Evolutionary conservation across 2,113 vertebrate species (phyloP), one percentile per base, ranked within the genome.

Genomic region (Glaucomys volans): DNA sequence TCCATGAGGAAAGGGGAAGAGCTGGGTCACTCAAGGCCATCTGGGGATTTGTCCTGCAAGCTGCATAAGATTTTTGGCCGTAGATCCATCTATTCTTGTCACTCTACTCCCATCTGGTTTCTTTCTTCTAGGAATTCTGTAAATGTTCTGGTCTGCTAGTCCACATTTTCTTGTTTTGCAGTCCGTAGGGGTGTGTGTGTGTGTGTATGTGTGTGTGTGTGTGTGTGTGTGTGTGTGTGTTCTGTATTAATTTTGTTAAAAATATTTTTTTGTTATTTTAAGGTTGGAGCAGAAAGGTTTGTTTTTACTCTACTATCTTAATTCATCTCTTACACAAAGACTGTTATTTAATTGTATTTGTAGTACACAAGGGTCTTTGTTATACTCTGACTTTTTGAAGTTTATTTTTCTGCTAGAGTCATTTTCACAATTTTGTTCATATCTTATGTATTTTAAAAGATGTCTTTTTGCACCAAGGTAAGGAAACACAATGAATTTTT

Each of bases 81-180:
- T 37, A n/a, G 62, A 54, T 77, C 62, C n/a, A 47, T 87, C 57
- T 14, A 8, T 32, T 87, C 50, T 50, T 67, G 71, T 87, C 67
- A 62, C 47, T 81, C 92, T 47, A n/a, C 8, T 76, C 47, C 62
- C 71, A 92, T 83, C 95, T 91, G 82, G 67, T 94, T 87, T 94
- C 83, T 88, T 71, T 91, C 87, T 91, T 94, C 37, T 79, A 84
- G 91, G 71, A 82, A 83, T 91, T 74, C 77, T 44, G 90, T 54
- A 47, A 72, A 47, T 54, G 82, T 35, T 84, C 62, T 83, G 59
- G 18, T 87, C 42, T 79, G 44, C 40, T 50, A 79, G 95, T 69
- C 30, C 59, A 37, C n/a, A 22, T 74, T 82, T 84, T 72, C 85
- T 84, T 89, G 59, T 75, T 77, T 77, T 88, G 54, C 35, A 30